Conservation (phyloP, 1,140 invertebrate genomes). For the Ceratina calcarata region DNA sequence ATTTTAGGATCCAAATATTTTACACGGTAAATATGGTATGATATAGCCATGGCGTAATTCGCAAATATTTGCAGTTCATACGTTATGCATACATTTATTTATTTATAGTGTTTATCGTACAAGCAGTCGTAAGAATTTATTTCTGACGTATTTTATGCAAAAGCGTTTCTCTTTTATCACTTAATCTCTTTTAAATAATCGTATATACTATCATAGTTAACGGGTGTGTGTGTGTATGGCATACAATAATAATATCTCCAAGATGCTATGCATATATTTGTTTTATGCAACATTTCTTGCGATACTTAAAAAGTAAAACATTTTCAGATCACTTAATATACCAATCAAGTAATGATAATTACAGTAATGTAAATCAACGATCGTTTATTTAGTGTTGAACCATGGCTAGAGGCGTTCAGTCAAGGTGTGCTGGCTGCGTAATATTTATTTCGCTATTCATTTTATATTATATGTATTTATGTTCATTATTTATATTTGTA, state of each 20-base stretch:
- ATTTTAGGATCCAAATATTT: too few species aligned
- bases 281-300: too few species aligned
- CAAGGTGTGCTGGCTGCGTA: conserved; percentile 69
- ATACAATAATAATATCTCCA: too few species aligned
- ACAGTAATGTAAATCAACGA: conserved; percentile 45
- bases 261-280: too few species aligned
- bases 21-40: too few species aligned
- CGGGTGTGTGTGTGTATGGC: too few species aligned
- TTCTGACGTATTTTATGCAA: neutral
- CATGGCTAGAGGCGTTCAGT: conserved; percentile 68
- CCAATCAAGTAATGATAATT: conserved; percentile 51
- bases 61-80: too few species aligned
- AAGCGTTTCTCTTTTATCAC: neutral
- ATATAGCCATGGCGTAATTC: neutral
- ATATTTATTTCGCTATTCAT: conserved; percentile 54
- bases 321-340: neutral
- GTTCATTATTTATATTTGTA: conserved; percentile 37
- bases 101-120: conserved; percentile 3
- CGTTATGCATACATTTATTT: neutral
- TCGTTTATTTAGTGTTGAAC: too few species aligned
- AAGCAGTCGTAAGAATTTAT: conserved; percentile 17
- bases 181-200: neutral
- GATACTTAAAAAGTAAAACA: too few species aligned
- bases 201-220: neutral
- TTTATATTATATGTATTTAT: conserved; percentile 45